A percentile compares a stretch with the other conserved stretches of the same genome.
Evolutionary conservation across 2,113 vertebrate species (phyloP).

Genomic region (Muscicapa adusta): DNA sequence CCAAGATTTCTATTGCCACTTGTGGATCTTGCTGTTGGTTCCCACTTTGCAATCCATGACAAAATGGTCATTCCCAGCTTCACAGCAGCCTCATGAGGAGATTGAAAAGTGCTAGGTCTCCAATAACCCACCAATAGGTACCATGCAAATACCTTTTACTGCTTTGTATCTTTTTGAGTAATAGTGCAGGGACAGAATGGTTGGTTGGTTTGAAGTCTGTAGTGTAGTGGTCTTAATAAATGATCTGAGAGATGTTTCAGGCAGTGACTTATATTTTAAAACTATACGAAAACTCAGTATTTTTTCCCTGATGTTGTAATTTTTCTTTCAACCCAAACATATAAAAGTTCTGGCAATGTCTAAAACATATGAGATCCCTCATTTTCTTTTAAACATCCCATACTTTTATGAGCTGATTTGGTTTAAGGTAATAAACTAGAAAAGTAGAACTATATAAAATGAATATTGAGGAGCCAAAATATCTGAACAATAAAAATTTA

Average conservation of each 20-base stretch:
- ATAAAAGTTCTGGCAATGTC: not conserved
- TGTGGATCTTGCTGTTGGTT: not conserved
- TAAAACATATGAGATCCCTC: not conserved
- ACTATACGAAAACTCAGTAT: not conserved
- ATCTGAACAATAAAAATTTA: not conserved
- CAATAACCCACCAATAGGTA: not conserved
- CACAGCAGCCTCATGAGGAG: not conserved
- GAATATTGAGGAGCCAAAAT: not conserved
- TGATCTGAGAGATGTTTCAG: not conserved
- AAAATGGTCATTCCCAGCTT: not conserved
- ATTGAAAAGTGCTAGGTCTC: not conserved
- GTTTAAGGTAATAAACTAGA: conserved; percentile 24
- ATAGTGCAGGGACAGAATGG: not conserved
- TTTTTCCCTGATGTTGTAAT: not conserved
- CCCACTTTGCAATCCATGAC: not conserved
- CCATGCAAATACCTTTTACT: not conserved
- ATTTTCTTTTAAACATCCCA: not conserved
- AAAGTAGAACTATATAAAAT: conserved; percentile 20
- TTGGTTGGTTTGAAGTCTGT: not conserved
- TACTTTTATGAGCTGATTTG: not conserved
- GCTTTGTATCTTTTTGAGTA: not conserved
- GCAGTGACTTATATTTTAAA: not conserved
- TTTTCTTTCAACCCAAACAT: not conserved
- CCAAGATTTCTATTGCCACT: not conserved
- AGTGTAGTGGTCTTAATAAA: not conserved